phyloP scores from a whole-genome alignment of 2,797 vertebrate species.

The Babyrousa celebensis region DNA sequence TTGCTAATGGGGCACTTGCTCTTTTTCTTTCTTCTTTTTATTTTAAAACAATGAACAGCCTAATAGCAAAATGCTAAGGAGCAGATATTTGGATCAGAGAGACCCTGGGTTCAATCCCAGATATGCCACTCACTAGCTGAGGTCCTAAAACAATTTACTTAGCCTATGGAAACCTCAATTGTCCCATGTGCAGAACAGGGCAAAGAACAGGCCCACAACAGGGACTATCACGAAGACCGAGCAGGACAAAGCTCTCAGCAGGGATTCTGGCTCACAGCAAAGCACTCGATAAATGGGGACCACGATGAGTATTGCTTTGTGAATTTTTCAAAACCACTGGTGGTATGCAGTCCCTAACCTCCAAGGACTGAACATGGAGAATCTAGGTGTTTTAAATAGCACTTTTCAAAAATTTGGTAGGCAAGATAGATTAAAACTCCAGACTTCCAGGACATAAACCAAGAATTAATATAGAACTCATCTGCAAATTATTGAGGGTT shows the following conservation, averaged over 20 bases:
- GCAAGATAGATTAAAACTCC: background rate
- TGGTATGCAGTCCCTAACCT: background rate
- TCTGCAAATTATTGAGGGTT: background rate
- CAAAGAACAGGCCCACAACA: background rate
- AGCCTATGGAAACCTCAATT: background rate
- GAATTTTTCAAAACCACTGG: background rate
- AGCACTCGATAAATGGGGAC: background rate
- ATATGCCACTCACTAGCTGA: background rate
- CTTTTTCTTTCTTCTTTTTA: background rate
- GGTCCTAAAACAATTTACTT: background rate
- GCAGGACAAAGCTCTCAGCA: background rate
- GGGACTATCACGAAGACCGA: background rate
- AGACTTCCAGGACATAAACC: background rate
- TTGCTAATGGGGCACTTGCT: background rate
- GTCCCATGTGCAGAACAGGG: background rate
- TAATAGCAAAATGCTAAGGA: constrained; percentile 17
- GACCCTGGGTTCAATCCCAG: background rate
- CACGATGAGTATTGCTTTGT: background rate
- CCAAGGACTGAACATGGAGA: background rate
- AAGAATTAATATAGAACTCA: constrained; percentile 50
- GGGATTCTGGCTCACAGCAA: background rate
- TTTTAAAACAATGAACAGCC: background rate
- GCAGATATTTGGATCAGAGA: background rate
- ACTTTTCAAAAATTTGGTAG: constrained; percentile 54
- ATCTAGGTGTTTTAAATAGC: background rate